phyloP scores from a whole-genome alignment of 2,113 vertebrate genomes.

The Excalfactoria chinensis region DNA sequence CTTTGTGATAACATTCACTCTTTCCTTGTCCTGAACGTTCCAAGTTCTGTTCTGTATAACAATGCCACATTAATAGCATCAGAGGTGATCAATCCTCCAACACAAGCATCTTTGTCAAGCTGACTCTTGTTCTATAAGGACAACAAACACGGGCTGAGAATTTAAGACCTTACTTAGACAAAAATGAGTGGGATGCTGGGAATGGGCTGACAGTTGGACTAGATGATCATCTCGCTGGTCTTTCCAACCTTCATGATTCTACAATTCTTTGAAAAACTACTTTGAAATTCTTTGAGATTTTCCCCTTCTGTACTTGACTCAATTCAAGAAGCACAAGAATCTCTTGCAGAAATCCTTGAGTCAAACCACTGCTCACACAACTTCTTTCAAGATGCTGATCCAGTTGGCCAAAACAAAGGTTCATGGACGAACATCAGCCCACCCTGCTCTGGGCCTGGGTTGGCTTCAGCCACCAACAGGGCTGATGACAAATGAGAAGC shows the following conservation, averaged over 20 bases:
- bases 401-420: slow-evolving; percentile 3
- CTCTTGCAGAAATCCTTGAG: fast-evolving
- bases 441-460: not conserved
- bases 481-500: slow-evolving; percentile 87
- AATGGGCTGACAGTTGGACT: too few species aligned
- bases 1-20: not conserved
- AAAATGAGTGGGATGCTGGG: not conserved
- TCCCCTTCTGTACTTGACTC: not conserved
- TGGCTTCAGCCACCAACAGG: slow-evolving; percentile 73
- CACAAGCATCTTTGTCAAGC: not conserved
- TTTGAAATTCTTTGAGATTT: not conserved
- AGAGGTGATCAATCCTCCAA: not conserved
- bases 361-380: fast-evolving
- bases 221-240: too few species aligned
- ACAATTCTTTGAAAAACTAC: not conserved
- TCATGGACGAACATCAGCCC: not conserved
- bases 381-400: not conserved
- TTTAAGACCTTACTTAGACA: not conserved
- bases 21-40: fast-evolving
- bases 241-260: too few species aligned
- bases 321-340: not conserved
- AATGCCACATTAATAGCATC: not conserved
- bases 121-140: not conserved
- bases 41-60: not conserved
- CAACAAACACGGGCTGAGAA: fast-evolving